Evolutionary conservation across 2,113 vertebrate species (phyloP).

Genomic region (Phrynosoma blainvillii): DNA sequence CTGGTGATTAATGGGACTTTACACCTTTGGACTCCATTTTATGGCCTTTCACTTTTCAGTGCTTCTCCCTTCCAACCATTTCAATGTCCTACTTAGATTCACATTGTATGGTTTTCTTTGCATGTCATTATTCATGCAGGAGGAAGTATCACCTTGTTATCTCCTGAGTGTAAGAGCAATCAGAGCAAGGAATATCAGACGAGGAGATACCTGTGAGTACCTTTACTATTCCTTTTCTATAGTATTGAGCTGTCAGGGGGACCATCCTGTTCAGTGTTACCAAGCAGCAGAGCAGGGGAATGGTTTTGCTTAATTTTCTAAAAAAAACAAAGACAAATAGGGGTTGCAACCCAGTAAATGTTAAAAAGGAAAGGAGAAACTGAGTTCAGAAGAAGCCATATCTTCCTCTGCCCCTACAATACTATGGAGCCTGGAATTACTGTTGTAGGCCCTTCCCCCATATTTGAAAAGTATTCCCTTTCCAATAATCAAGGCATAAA

Average conservation of each 20-base stretch:
- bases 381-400: not conserved
- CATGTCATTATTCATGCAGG: conserved; percentile 16
- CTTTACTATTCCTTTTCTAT: not conserved
- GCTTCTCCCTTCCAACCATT: not conserved
- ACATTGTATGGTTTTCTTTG: not conserved
- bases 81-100: not conserved
- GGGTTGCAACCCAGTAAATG: not conserved
- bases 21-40: not conserved
- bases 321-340: not conserved
- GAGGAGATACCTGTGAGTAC: conserved; percentile 65
- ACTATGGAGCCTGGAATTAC: too few relatives aligned
- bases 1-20: not conserved
- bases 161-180: conserved; percentile 67
- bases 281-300: not conserved
- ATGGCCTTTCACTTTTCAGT: not conserved
- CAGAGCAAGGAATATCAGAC: conserved; percentile 67
- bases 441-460: too few relatives aligned
- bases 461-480: too few relatives aligned
- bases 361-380: not conserved
- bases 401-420: not conserved
- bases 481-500: too few relatives aligned
- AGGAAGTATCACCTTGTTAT: conserved; percentile 56
- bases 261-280: not conserved
- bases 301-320: not conserved
- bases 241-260: not conserved